phyloP scores from a whole-genome alignment of 2,113 vertebrate species.

The Menura novaehollandiae region DNA sequence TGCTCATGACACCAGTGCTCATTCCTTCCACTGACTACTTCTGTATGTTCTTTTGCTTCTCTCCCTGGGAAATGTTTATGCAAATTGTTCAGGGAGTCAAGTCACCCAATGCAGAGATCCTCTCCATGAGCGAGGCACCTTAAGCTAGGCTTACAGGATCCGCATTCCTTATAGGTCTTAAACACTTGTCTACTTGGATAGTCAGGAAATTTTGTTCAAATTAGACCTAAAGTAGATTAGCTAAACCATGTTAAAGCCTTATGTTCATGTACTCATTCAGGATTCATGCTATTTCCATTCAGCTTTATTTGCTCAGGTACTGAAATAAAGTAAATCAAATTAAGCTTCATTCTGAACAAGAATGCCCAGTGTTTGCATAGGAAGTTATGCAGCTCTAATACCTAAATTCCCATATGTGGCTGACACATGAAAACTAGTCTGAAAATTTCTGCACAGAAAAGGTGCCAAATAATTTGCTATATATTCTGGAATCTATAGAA shows the following conservation, averaged over 20 bases:
- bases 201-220: neutral
- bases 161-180: neutral
- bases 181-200: neutral
- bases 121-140: neutral
- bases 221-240: neutral
- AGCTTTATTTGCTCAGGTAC: neutral
- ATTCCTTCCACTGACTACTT: neutral
- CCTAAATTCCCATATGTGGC: neutral
- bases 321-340: neutral
- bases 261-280: neutral
- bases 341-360: neutral
- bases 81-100: neutral
- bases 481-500: neutral
- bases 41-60: neutral
- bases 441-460: neutral
- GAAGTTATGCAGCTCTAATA: neutral
- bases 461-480: neutral
- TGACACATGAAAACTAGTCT: neutral
- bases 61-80: neutral
- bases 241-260: neutral
- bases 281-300: neutral
- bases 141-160: neutral
- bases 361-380: neutral
- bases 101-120: rapidly evolving
- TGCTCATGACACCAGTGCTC: neutral